Base-by-base conservation (phyloP, 1,140 invertebrate species). In the Zaprionus vittiger region DNA sequence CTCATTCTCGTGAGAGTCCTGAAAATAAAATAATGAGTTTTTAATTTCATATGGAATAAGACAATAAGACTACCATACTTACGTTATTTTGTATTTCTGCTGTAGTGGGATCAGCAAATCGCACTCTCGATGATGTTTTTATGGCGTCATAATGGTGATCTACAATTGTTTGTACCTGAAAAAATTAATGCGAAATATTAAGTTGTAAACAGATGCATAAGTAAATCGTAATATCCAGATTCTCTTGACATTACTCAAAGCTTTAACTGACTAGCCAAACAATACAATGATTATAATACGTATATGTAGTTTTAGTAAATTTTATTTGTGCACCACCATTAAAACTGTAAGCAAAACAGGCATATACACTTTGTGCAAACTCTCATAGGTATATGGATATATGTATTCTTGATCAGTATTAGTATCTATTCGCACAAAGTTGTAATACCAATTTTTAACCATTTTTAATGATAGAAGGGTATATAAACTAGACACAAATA, bases 111-210 rank as follows among this genome's bases (percentile, higher is more conserved):
- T 97, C 97, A 83, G 97, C 96, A 94, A 98, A 98, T 62, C 97
- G 95, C 41, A 98, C 97, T 94, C 97, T 98, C 52, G 96, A 96
- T 5, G 96, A 95, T 31, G 95, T 95, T 94, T 96, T 96, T 52
- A 95, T 95, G 80, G 96, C 95, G 68, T 95, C 94, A 92, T 97
- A 96, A 92, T 98, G 97, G 86, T 97, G 96, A 93, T 99, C 97
- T 38, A 98, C 96, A 80, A 98, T 98, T 24, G 96, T 96, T 95
- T 98, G 97, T 31, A 98, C 97, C 97, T 98, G 79, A 73, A 92
- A 92, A 79, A 79, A 79, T 83, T 80, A 87, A 69, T 76, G 78
- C 77, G 77, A 89, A 70, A 79, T 77, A 77, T 86, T 81, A 79
- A 77, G 54, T 72, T 64, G 44, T 52, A 66, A 41, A 57, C 66